Evolutionary conservation across 2,888 invertebrate species (phyloP), one percentile per base, ranked within the genome.

Genomic region (Amaurobius ferox): DNA sequence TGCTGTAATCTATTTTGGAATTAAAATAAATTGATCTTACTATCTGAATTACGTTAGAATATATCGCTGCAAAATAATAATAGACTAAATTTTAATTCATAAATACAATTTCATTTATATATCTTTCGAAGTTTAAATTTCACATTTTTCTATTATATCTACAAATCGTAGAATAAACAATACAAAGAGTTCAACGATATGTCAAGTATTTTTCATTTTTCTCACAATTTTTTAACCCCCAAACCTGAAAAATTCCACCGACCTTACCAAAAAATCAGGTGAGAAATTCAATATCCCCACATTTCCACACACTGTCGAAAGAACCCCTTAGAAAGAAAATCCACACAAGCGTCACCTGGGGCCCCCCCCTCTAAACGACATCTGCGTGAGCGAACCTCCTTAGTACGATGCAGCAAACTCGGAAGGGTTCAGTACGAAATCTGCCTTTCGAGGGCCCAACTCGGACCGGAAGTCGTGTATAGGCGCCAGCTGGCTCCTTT

Each of bases 191-290:
- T 55, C 55, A 55, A 55, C 55, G 55, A 55, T 55, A 55, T 55
- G 55, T 55, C 55, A 55, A 23, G 55, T 55, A 55, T 55, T 55
- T 55, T 55, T 23, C 23, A 55, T 55, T 55, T 44, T 55, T 55
- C 55, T 55, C 73, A 32, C n/a, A 19, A 67, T 55, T 61, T 68
- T 48, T 39, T 62, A 35, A 62, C 30, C 44, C 28, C 32, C 66
- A 79, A 79, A 79, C 79, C 79, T 79, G 79, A 67, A 72, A 79
- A 79, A 79, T 79, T 79, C 79, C 79, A 79, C 79, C 64, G 79
- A 73, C 79, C 67, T 66, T 48, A 2, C 71, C 55, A 55, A 66
- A 79, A 79, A 79, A 79, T 79, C 73, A 73, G 79, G 72, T 79
- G 79, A 79, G 79, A 79, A 79, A 72, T 79, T 48, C 64, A 79